A percentile compares a stretch with the other conserved stretches of the same genome.
These are phyloP conservation scores for Eumeta japonica DNA, from an alignment of 1,140 invertebrate genomes.

Conservation along the genomic window DNA sequence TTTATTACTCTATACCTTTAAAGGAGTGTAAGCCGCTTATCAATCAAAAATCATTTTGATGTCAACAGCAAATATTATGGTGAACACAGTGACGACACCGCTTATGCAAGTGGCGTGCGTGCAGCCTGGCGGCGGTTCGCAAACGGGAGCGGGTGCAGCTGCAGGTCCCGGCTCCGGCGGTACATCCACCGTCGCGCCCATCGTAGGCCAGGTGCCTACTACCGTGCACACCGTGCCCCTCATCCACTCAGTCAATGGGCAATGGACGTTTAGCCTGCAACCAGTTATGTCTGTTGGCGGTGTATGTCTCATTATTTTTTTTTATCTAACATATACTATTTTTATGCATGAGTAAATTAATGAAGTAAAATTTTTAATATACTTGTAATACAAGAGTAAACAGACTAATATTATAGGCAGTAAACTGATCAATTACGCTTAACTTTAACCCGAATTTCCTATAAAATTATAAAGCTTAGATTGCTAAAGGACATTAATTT, in stretches of 20 bases:
- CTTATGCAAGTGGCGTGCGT: slow-evolving; percentile 11
- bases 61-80: slow-evolving; percentile 20
- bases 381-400: slow-evolving; percentile 13
- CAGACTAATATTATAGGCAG: too few relatives aligned
- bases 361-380: slow-evolving; percentile 1
- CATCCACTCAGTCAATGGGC: slow-evolving; percentile 43
- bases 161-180: slow-evolving; percentile 6
- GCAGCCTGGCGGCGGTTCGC: slow-evolving; percentile 4
- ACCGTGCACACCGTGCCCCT: slow-evolving; percentile 40
- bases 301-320: slow-evolving; percentile 30
- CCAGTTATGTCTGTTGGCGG: slow-evolving; percentile 45
- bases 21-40: too few relatives aligned
- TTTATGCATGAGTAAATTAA: too few relatives aligned
- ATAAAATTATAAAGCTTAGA: too few relatives aligned
- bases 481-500: too few relatives aligned
- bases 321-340: not conserved
- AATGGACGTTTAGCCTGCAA: slow-evolving; percentile 47
- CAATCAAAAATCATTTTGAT: too few relatives aligned
- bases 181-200: slow-evolving; percentile 10
- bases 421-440: too few relatives aligned
- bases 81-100: slow-evolving; percentile 23
- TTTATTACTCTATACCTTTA: too few relatives aligned
- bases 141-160: not conserved
- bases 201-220: slow-evolving; percentile 26
- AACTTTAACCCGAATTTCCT: too few relatives aligned